phyloP scores from a whole-genome alignment of 2,888 invertebrate species.

The Conops quadrifasciatus region DNA sequence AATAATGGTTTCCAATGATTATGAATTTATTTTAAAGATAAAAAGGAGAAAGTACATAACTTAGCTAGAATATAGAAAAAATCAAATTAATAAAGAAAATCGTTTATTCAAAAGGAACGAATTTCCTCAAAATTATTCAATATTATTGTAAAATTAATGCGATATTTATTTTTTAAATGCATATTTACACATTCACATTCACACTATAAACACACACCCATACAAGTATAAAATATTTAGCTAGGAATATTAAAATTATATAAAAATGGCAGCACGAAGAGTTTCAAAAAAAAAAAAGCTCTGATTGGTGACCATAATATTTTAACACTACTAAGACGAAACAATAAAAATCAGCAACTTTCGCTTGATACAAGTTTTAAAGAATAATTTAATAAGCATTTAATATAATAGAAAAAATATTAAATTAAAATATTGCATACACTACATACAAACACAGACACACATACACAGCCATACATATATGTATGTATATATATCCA shows the following conservation, averaged over 20 bases:
- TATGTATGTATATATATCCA: slow-evolving; percentile 43
- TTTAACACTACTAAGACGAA: slow-evolving; percentile 22
- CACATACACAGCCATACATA: slow-evolving; percentile 4
- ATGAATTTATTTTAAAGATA: slow-evolving; percentile 15
- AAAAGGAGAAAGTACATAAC: neutral
- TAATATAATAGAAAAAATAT: slow-evolving; percentile 45
- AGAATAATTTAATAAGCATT: slow-evolving; percentile 13
- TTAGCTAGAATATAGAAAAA: slow-evolving; percentile 34
- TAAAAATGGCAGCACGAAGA: neutral
- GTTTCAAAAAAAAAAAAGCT: neutral
- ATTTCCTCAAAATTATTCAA: slow-evolving; percentile 4
- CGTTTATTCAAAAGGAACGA: neutral
- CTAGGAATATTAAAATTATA: slow-evolving; percentile 42
- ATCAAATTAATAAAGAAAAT: slow-evolving; percentile 9
- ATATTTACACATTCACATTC: slow-evolving; percentile 35
- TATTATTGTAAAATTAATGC: slow-evolving; percentile 15
- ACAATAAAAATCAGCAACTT: slow-evolving; percentile 8
- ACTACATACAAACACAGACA: slow-evolving; percentile 29
- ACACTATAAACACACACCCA: slow-evolving; percentile 1
- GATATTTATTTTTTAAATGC: slow-evolving; percentile 40
- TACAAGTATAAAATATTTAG: slow-evolving; percentile 36
- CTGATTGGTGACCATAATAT: neutral
- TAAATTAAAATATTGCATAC: slow-evolving; percentile 48
- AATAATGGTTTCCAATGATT: slow-evolving; percentile 25
- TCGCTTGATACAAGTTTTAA: slow-evolving; percentile 7